A percentile compares a stretch with the other conserved stretches of the same genome.
phyloP scores from a whole-genome alignment of 2,888 invertebrate species.

The Mechanitis mazaeus region DNA sequence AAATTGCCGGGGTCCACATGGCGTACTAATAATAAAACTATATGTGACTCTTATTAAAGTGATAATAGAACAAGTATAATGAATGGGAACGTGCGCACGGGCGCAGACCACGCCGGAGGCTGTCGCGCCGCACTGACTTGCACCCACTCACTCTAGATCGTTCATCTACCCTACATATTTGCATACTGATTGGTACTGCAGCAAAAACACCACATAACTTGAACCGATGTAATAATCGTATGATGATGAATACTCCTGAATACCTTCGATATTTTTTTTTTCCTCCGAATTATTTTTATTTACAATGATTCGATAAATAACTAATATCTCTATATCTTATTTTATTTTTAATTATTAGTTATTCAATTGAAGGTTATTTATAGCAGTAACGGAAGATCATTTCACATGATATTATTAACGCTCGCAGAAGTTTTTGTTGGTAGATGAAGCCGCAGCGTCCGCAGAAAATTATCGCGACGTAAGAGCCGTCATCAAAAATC shows the following conservation, averaged over 20 bases:
- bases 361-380: too few relatives aligned
- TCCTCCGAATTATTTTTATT: too few relatives aligned
- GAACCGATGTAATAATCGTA: background rate
- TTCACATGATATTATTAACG: conserved; percentile 41
- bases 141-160: conserved; percentile 69
- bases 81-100: conserved; percentile 62
- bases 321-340: too few relatives aligned
- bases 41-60: conserved; percentile 15
- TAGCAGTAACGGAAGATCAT: conserved; percentile 19
- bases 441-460: conserved; percentile 39
- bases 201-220: conserved; percentile 50
- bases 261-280: background rate
- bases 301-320: too few relatives aligned
- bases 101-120: conserved; percentile 60
- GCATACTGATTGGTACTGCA: conserved; percentile 67
- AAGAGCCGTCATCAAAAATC: conserved; percentile 62
- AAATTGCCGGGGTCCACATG: conserved; percentile 40
- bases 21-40: conserved; percentile 28
- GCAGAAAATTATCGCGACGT: conserved; percentile 45
- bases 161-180: conserved; percentile 73
- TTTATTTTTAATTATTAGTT: too few relatives aligned
- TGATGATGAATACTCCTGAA: background rate
- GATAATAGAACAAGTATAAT: conserved; percentile 25
- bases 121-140: conserved; percentile 48
- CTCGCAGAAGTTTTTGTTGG: conserved; percentile 45